These are phyloP conservation scores for Eurystomus glaucurus DNA, from an alignment of 2,797 vertebrate species.

Conservation along the genomic window DNA sequence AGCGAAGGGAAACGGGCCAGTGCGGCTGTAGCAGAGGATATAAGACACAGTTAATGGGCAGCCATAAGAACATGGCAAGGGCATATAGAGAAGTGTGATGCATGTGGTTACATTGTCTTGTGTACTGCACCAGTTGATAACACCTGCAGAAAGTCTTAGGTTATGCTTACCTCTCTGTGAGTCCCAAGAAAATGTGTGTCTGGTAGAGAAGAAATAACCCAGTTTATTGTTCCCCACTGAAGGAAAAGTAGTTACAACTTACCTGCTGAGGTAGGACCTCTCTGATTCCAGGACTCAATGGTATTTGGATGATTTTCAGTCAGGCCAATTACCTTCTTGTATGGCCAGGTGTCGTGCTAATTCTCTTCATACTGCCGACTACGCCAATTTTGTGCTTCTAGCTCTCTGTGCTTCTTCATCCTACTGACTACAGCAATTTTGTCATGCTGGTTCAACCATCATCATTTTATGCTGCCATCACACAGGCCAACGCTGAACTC, in stretches of 20 bases:
- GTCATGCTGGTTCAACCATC: too few species aligned
- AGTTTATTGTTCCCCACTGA: not conserved
- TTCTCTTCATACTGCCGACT: too few species aligned
- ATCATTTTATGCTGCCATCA: too few species aligned
- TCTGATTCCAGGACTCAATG: not conserved
- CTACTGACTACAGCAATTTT: too few species aligned
- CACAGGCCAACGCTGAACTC: too few species aligned
- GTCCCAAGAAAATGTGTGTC: not conserved
- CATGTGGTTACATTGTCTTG: not conserved
- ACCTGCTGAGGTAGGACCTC: not conserved
- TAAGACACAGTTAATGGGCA: not conserved
- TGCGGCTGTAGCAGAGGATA: not conserved
- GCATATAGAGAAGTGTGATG: not conserved
- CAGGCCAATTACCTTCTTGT: not conserved
- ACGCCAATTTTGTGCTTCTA: too few species aligned
- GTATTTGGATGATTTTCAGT: not conserved
- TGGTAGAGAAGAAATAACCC: not conserved
- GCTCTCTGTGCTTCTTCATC: too few species aligned
- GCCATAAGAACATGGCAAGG: not conserved
- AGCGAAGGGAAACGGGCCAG: not conserved
- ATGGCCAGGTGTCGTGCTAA: too few species aligned
- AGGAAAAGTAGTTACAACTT: fast-evolving
- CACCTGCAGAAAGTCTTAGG: not conserved
- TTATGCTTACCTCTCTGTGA: not conserved
- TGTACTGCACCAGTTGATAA: not conserved